These are phyloP conservation scores for Amphipyra berbera DNA, from an alignment of 2,888 invertebrate species.

Conservation along the genomic window DNA sequence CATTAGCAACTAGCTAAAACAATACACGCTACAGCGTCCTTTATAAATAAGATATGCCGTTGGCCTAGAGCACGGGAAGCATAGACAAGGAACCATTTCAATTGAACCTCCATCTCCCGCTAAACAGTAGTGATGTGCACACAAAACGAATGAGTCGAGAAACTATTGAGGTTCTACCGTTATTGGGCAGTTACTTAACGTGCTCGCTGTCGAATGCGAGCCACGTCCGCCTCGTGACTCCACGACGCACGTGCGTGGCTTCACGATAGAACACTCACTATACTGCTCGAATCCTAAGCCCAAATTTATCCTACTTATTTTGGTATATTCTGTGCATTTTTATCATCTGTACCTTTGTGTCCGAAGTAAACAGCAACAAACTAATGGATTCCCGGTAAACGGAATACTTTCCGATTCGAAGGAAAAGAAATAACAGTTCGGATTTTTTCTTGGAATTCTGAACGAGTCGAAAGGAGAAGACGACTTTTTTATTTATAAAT, in stretches of 20 bases:
- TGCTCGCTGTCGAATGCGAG: constrained; percentile 66
- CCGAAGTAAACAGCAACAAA: constrained; percentile 57
- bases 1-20: no score
- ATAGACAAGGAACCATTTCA: constrained; percentile 61
- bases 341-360: constrained; percentile 66
- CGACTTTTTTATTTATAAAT: constrained; percentile 1
- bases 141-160: constrained; percentile 45
- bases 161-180: constrained; percentile 64
- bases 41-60: constrained; percentile 55
- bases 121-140: constrained; percentile 33
- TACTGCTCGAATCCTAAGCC: constrained; percentile 74
- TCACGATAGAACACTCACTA: constrained; percentile 67
- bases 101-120: constrained; percentile 53
- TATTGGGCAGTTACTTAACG: constrained; percentile 68
- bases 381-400: constrained; percentile 68
- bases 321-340: constrained; percentile 68
- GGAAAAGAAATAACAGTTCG: constrained; percentile 10
- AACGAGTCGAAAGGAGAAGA: constrained; percentile 1
- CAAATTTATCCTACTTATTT: constrained; percentile 79
- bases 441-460: constrained; percentile 34
- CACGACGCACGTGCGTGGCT: constrained; percentile 76
- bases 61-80: constrained; percentile 64
- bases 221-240: constrained; percentile 79
- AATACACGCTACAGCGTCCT: background rate
- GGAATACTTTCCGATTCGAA: constrained; percentile 27